Base-by-base conservation (phyloP, 2,797 vertebrate genomes). In the Tadarida brasiliensis region DNA sequence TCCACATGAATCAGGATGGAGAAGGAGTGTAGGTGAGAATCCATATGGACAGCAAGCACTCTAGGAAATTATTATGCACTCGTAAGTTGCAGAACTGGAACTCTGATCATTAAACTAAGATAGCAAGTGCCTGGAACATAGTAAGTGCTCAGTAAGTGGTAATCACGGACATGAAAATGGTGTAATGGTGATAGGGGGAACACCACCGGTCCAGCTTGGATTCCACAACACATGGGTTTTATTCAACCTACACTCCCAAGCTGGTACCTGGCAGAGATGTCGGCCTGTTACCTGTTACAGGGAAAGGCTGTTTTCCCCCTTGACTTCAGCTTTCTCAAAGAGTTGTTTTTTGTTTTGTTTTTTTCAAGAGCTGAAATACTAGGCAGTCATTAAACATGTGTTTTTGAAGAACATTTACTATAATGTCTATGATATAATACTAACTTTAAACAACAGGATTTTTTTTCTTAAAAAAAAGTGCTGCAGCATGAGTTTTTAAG, bases 381-480 rank as follows among this genome's bases (percentile, higher is more conserved):
- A 9, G 26, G n/a, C 0, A 22, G 30, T 51, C 70, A 28, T 26
- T 76, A 54, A 22, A 28, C 5, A 24, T 0, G 0, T 39, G 71
- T 59, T 88, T 91, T 63, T 22, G 30, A 56, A 92, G 93, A 35
- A 15, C 51, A 51, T 49, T 83, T 86, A 20, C 54, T 70, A 30
- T 15, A 15, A 35, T 8, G 28, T 81, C 30, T n/a, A 14, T 19
- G 33, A 2, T 33, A 15, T 82, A 81, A 47, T 33, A 19, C 39
- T 73, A 84, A 63, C 35, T 49, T 83, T 33, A 70, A 84, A 70
- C 14, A 47, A 33, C n/a, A 65, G 39, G 67, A 30, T 47, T 33
- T 80, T 70, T 39, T 44, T 44, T 44, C 39, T 44, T 44, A 44
- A 33, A n/a, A 63, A 87, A 68, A 76, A 94, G 20, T 73, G 20